Base-by-base conservation (phyloP, 2,888 invertebrate genomes). In the Cactoblastis cactorum region DNA sequence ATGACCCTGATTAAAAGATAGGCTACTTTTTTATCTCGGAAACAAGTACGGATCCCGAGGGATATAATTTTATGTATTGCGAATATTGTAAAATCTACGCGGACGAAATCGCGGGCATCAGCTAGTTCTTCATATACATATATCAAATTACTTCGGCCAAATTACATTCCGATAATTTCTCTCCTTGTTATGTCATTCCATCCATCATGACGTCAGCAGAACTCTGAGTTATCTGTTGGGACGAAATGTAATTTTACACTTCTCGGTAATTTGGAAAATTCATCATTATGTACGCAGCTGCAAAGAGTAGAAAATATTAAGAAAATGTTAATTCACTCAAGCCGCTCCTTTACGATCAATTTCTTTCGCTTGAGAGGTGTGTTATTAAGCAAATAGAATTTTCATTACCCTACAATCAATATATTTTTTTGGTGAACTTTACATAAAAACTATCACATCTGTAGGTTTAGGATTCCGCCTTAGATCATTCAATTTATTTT, bases 141-240 rank as follows among this genome's bases (percentile, higher is more conserved):
- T 28, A 43, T 32, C 43, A 17, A 43, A 28, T 43, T 43, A 43
- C 43, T 43, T 28, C 24, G 28, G 11, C 28, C 28, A 43, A 43
- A 43, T 43, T 43, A 43, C 43, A 43, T 28, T 43, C 43, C 28
- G 15, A 28, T 43, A 43, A 43, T 43, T 32, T 43, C 17, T 28
- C 43, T 43, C 28, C 43, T n/a, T 28, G 43, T 43, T 43, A 43
- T 43, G 43, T 43, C 43, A 43, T 43, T 43, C 43, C 28, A 43
- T 43, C 43, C 28, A 43, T 43, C 43, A 43, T 43, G 43, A 43
- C 43, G 43, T 43, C 41, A 14, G 17, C 43, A 28, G 11, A 43
- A 43, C 28, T 11, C 28, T 15, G 43, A 43, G 17, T 28, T 17
- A 43, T 4, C 41, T 38, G 37, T 38, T 38, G 18, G 22, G 22